Percentiles rank a stretch among this genome's conserved stretches.
Conservation (phyloP, 2,113 vertebrate genomes). For the Semicossyphus pulcher region DNA sequence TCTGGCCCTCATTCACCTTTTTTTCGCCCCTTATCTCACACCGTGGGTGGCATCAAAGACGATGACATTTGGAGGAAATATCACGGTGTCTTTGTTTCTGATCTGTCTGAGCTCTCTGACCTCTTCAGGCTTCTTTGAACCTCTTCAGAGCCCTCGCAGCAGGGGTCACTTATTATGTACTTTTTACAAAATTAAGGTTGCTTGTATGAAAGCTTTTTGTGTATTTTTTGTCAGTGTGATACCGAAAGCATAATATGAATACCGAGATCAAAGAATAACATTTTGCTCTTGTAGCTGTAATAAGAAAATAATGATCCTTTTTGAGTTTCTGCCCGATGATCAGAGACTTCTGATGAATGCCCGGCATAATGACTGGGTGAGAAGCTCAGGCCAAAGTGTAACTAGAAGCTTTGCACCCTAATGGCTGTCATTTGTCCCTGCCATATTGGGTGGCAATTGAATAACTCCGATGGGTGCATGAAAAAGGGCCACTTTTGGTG, state of each 20-base stretch:
- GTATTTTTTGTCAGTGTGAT: background rate
- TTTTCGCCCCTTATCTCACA: conserved; percentile 26
- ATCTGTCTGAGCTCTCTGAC: conserved; percentile 34
- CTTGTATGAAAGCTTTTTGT: background rate
- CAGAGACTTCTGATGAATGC: conserved; percentile 52
- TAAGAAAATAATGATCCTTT: conserved; percentile 55
- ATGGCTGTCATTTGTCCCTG: conserved; percentile 79
- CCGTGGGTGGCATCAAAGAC: conserved; percentile 63
- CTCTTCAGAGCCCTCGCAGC: background rate
- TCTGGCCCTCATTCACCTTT: conserved; percentile 2
- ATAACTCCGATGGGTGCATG: conserved; percentile 55
- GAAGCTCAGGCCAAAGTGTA: conserved; percentile 68
- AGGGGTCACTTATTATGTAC: background rate
- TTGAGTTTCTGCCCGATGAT: conserved; percentile 38
- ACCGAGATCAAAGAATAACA: conserved; percentile 4
- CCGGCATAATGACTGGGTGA: conserved; percentile 54
- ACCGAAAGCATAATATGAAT: background rate
- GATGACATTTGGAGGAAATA: conserved; percentile 74
- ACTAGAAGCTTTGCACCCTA: conserved; percentile 66
- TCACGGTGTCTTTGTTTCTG: conserved; percentile 41
- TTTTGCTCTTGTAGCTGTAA: conserved; percentile 18
- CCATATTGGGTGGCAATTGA: conserved; percentile 73
- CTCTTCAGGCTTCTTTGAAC: conserved; percentile 37
- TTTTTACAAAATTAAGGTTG: background rate
- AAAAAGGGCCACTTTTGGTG: conserved; percentile 43